Conservation (phyloP, 2,888 invertebrate genomes). For the Allophyes oxyacanthae region DNA sequence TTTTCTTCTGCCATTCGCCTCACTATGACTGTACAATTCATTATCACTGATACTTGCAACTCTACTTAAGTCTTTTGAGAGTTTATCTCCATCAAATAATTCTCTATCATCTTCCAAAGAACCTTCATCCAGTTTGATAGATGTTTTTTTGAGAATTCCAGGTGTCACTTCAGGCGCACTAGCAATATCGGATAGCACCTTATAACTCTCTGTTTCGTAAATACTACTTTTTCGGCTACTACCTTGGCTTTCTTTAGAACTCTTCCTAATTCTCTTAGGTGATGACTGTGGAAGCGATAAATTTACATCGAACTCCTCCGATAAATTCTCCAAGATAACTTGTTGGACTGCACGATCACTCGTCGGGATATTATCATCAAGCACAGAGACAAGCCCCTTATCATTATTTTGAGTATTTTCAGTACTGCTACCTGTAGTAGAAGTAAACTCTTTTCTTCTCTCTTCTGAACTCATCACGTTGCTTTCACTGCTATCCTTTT, state of each 20-base stretch:
- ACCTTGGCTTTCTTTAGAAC: constrained; percentile 77
- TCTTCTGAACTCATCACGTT: constrained; percentile 65
- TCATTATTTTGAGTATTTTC: constrained; percentile 69
- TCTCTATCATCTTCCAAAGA: constrained; percentile 71
- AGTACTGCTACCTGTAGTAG: constrained; percentile 74
- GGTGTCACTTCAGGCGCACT: constrained; percentile 72
- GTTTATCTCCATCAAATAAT: constrained; percentile 63
- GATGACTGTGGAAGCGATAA: constrained; percentile 69
- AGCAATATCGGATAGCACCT: constrained; percentile 83
- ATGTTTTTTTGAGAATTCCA: constrained; percentile 78
- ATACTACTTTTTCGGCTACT: constrained; percentile 83
- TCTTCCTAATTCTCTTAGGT: constrained; percentile 71
- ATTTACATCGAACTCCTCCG: constrained; percentile 73
- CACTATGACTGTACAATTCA: constrained; percentile 83
- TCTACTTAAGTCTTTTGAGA: constrained; percentile 79
- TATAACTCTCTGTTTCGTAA: constrained; percentile 88
- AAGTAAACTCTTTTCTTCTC: constrained; percentile 71
- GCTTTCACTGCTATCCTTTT: constrained; percentile 65
- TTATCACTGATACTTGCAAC: constrained; percentile 86
- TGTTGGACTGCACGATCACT: constrained; percentile 77
- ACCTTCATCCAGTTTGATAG: constrained; percentile 69
- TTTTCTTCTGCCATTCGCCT: constrained; percentile 81
- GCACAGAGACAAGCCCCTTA: constrained; percentile 73
- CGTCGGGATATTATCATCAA: constrained; percentile 64
- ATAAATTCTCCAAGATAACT: constrained; percentile 72